phyloP scores from a whole-genome alignment of 2,797 vertebrate species.

The Tapirus indicus region DNA sequence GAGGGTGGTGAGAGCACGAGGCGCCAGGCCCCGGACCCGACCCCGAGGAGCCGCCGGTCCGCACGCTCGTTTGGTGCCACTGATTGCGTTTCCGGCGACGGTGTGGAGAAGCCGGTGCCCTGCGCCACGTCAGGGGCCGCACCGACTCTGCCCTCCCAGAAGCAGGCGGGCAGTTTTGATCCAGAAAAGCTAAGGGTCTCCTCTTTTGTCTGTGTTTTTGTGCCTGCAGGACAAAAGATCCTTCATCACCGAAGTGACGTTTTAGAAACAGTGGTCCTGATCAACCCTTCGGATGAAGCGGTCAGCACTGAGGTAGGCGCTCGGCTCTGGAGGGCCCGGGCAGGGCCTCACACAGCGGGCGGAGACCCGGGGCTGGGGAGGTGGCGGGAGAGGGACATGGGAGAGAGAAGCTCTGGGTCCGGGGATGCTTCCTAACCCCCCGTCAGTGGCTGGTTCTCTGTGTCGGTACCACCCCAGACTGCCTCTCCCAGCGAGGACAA shows the following conservation, averaged over 20 bases:
- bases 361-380: neutral
- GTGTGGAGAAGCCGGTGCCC: neutral
- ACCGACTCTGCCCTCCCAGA: neutral
- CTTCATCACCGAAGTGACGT: slow-evolving; percentile 98
- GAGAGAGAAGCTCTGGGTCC: neutral
- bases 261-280: slow-evolving; percentile 98
- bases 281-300: slow-evolving; percentile 98
- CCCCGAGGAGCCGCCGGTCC: neutral
- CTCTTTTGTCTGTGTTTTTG: slow-evolving; percentile 75
- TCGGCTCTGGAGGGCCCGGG: neutral
- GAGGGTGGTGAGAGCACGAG: neutral
- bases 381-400: neutral
- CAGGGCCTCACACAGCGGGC: neutral
- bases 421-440: neutral
- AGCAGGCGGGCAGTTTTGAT: neutral
- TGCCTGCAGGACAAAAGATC: slow-evolving; percentile 95
- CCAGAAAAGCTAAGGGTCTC: slow-evolving; percentile 9
- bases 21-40: neutral
- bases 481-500: neutral
- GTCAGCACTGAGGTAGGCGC: slow-evolving; percentile 96
- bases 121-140: neutral
- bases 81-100: neutral
- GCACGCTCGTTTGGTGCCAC: neutral
- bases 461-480: neutral
- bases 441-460: neutral